phyloP scores from a whole-genome alignment of 2,888 invertebrate species.

The Amphipyra berbera region DNA sequence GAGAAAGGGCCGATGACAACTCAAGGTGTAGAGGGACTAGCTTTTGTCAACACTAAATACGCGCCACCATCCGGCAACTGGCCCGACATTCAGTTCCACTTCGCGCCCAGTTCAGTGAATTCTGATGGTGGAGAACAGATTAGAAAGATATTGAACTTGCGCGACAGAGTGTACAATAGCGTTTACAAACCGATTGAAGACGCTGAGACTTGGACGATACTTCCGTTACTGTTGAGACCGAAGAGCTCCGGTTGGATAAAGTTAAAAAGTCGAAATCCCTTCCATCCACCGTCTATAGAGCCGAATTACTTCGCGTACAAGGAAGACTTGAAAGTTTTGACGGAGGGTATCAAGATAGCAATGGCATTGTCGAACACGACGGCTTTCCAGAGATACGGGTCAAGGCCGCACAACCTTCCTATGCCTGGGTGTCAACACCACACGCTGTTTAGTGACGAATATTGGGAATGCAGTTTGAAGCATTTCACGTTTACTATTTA shows the following conservation, averaged over 20 bases:
- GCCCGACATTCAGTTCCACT: constrained; percentile 97
- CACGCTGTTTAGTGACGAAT: constrained; percentile 93
- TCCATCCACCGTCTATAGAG: constrained; percentile 95
- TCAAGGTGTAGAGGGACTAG: constrained; percentile 96
- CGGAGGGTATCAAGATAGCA: constrained; percentile 96
- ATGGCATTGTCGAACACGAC: constrained; percentile 94
- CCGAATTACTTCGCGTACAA: constrained; percentile 97
- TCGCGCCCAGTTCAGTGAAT: constrained; percentile 95
- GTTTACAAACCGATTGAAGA: constrained; percentile 95
- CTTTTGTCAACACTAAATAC: constrained; percentile 96
- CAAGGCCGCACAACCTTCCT: constrained; percentile 93
- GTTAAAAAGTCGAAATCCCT: constrained; percentile 94
- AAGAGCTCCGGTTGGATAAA: constrained; percentile 96
- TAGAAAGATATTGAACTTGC: constrained; percentile 92
- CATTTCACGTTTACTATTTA: constrained; percentile 96
- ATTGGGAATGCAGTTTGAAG: constrained; percentile 96
- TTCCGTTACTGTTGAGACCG: constrained; percentile 95
- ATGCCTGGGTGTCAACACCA: constrained; percentile 95
- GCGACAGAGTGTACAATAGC: constrained; percentile 95
- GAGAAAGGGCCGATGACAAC: constrained; percentile 96
- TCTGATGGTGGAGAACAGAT: constrained; percentile 96
- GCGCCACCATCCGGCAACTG: constrained; percentile 94
- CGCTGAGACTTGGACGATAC: constrained; percentile 95
- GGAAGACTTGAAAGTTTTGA: constrained; percentile 94
- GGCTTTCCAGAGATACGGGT: constrained; percentile 95